These are phyloP conservation scores for Limnodromus scolopaceus DNA, from an alignment of 2,797 vertebrate species.

Conservation along the genomic window DNA sequence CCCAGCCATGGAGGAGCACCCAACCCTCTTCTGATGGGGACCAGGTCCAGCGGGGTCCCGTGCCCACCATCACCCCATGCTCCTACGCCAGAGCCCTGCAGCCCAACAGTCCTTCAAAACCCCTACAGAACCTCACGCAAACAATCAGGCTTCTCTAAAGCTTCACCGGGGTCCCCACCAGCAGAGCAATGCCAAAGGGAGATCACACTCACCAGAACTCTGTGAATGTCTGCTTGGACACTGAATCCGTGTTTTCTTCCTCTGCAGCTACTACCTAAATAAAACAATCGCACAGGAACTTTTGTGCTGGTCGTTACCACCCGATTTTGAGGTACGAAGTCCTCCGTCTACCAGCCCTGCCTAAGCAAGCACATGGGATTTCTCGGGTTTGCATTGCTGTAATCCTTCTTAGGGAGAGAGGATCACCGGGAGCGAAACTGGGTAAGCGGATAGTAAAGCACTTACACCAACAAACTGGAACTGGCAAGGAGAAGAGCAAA, in stretches of 20 bases:
- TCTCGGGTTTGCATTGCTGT: accelerated
- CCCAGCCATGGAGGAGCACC: accelerated
- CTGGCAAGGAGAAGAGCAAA: neutral
- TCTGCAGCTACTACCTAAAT: neutral
- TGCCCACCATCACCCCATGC: neutral
- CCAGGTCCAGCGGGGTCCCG: accelerated
- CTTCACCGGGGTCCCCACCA: accelerated
- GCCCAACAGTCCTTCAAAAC: accelerated
- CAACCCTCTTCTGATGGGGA: accelerated
- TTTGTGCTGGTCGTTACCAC: accelerated
- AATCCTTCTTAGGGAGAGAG: neutral
- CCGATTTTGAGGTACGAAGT: accelerated
- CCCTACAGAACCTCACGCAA: neutral
- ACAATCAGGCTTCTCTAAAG: accelerated
- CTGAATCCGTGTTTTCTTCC: neutral
- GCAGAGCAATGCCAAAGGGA: neutral
- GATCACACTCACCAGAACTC: neutral
- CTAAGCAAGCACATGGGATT: accelerated
- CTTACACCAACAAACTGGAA: neutral
- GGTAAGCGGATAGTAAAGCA: accelerated
- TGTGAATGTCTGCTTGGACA: accelerated
- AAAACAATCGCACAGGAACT: accelerated
- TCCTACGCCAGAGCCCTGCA: neutral
- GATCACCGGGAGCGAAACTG: accelerated
- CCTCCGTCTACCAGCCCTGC: neutral